A percentile compares a stretch with the other conserved stretches of the same genome.
Evolutionary conservation across 2,113 vertebrate species (phyloP).

Genomic region (Hyaena hyaena): DNA sequence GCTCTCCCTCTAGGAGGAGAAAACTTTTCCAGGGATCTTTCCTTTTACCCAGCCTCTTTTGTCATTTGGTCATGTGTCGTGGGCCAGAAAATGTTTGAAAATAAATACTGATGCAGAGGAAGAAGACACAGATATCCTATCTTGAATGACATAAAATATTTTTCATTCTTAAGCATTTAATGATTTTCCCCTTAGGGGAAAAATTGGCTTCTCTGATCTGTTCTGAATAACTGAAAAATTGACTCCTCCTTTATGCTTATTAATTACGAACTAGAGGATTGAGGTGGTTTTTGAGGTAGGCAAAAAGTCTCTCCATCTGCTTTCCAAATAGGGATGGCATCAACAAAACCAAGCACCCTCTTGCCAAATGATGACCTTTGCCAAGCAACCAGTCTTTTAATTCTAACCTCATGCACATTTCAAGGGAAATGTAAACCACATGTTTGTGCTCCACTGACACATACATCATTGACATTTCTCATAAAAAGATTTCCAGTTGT

Average conservation of each 20-base stretch:
- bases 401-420: constrained; percentile 45
- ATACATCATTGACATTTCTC: constrained; percentile 49
- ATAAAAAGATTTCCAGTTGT: constrained; percentile 37
- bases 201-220: neutral
- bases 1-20: neutral
- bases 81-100: constrained; percentile 31
- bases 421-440: constrained; percentile 4
- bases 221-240: neutral
- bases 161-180: constrained; percentile 34
- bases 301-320: constrained; percentile 10
- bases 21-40: neutral
- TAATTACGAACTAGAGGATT: constrained; percentile 42
- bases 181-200: neutral
- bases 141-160: constrained; percentile 28
- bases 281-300: neutral
- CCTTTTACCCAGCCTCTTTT: neutral
- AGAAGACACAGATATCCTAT: neutral
- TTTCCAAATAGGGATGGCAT: constrained; percentile 20
- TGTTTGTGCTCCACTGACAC: constrained; percentile 41
- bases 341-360: neutral
- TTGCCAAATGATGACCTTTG: constrained; percentile 7
- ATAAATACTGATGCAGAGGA: neutral
- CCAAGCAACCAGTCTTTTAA: constrained; percentile 19
- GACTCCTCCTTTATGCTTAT: neutral
- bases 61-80: neutral